Conservation (phyloP, 2,888 invertebrate species). For the Acanthopleura granulata region DNA sequence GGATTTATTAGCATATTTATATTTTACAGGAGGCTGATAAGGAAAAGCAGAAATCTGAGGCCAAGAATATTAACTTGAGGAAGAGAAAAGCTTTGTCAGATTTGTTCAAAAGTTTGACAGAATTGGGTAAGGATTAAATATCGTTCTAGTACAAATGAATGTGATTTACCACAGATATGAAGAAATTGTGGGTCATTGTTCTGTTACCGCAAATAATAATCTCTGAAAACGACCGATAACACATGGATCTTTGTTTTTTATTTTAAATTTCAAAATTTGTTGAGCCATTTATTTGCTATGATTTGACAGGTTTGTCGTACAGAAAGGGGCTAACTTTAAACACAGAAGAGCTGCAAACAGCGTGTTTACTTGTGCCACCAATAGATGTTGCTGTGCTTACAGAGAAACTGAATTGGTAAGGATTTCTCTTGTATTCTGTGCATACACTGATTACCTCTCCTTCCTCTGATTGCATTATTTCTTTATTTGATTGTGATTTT, state of each 20-base stretch:
- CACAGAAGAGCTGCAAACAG: conserved; percentile 34
- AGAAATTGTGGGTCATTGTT: too few relatives aligned
- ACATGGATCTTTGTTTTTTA: too few relatives aligned
- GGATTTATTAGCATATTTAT: not conserved
- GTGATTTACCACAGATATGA: too few relatives aligned
- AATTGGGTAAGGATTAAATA: conserved; percentile 60
- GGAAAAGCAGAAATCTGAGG: conserved; percentile 77
- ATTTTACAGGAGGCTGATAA: conserved; percentile 54
- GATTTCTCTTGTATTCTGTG: not conserved
- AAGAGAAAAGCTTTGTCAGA: conserved; percentile 89
- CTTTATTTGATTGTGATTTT: too few relatives aligned
- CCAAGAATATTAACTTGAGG: conserved; percentile 80
- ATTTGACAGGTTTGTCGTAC: conserved; percentile 78
- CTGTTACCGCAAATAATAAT: too few relatives aligned
- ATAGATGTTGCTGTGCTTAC: conserved; percentile 25
- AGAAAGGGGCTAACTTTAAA: conserved; percentile 77
- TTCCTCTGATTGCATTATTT: too few relatives aligned
- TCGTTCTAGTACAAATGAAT: too few relatives aligned
- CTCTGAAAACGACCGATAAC: too few relatives aligned
- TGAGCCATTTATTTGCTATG: too few relatives aligned
- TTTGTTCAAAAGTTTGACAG: conserved; percentile 83
- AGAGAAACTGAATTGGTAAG: not conserved
- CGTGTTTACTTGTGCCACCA: conserved; percentile 29
- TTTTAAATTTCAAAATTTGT: too few relatives aligned
- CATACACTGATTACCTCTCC: too few relatives aligned